A percentile compares a stretch with the other conserved stretches of the same genome.
These are phyloP conservation scores for Cossypha caffra DNA, from an alignment of 2,797 vertebrate species.

Conservation along the genomic window DNA sequence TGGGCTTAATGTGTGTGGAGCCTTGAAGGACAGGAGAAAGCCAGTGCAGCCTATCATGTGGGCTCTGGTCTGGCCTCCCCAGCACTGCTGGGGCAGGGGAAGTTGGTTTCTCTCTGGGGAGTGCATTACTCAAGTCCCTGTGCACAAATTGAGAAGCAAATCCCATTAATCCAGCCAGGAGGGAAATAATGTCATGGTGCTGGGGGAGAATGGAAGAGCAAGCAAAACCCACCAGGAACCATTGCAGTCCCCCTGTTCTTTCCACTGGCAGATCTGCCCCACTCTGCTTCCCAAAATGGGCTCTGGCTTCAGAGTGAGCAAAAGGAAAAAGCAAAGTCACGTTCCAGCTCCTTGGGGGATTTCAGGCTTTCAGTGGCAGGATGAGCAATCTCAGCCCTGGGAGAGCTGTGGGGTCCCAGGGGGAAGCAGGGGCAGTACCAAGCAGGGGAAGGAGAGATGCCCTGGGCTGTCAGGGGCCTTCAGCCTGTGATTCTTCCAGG, in stretches of 20 bases:
- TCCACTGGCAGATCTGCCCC: accelerated
- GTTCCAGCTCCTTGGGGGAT: neutral
- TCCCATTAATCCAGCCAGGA: neutral
- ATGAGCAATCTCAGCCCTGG: neutral
- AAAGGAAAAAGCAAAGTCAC: neutral
- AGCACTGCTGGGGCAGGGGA: neutral
- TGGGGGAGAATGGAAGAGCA: neutral
- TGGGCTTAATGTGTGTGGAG: neutral
- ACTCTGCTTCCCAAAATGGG: accelerated
- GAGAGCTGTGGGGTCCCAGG: neutral
- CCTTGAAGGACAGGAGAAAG: neutral
- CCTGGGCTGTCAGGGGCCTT: accelerated
- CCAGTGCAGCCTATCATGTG: neutral
- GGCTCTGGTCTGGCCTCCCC: neutral
- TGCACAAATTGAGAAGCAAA: neutral
- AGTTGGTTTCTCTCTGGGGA: neutral
- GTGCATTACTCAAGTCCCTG: neutral
- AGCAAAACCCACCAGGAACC: neutral
- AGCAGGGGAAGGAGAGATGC: neutral
- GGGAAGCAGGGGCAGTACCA: accelerated
- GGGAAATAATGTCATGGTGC: neutral
- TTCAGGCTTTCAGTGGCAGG: neutral
- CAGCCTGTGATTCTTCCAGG: neutral
- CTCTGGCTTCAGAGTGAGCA: accelerated
- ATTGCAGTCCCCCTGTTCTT: neutral